Base-by-base conservation (phyloP, 2,113 vertebrate genomes). In the Plecturocebus donacophilus region DNA sequence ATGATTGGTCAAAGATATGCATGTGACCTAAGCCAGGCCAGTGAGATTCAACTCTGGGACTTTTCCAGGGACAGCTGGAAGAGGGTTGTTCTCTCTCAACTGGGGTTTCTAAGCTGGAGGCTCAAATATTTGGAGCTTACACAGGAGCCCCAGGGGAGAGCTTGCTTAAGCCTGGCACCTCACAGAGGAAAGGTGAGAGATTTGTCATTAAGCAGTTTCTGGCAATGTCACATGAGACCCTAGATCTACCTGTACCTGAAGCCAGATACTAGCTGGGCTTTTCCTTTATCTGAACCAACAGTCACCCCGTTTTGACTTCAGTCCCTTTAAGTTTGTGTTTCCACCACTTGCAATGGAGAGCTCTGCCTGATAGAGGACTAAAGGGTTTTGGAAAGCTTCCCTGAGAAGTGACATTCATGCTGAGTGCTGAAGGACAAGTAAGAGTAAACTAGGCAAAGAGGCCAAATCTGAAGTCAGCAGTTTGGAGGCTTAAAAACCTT, bases 321-420 rank as follows among this genome's bases (percentile, higher is more conserved):
- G 64, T 66, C 54, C n/a, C 10, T 96, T 81, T 87, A 38, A 64
- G 30, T 88, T 92, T 90, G 20, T 45, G 94, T 96, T 64, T 82
- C 77, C 1, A 68, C 35, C 52, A 47, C 64, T 61, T 49, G 47
- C n/a, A 52, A 40, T 61, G 6, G 5, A 66, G 54, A 93, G 45
- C 25, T 75, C 1, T 64, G 19, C 73, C 79, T 87, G 1, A 14
- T 76, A 35, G 1, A 49, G 64, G 49, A 76, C 25, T 54, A 6
- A 75, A 38, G 20, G 40, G 52, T 70, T 77, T 66, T 42, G 20
- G 56, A 79, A 77, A 42, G 12, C 52, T 40, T 95, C 30, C 77
- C 47, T 82, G 68, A 75, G 47, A 71, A 91, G 71, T 45, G 84
- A 86, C 93, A 58, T 64, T 86, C 35, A 54, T 0, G 3, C 61